Conservation (phyloP, 2,888 invertebrate genomes). For the Synergus gifuensis region DNA sequence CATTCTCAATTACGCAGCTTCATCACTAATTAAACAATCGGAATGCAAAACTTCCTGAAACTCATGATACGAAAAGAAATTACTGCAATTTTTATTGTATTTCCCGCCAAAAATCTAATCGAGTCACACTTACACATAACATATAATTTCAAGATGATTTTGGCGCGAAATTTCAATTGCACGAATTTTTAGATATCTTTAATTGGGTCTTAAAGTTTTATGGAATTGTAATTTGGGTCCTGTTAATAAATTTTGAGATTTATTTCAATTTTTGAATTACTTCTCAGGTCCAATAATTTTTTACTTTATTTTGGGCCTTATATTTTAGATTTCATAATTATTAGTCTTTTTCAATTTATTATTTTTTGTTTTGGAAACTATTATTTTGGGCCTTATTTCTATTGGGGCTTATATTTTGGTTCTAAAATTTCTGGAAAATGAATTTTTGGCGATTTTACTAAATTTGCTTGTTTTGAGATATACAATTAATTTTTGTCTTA, state of each 20-base stretch:
- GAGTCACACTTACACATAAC: not conserved
- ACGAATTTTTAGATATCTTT: not conserved
- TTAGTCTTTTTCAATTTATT: too few relatives aligned
- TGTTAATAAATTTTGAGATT: too few relatives aligned
- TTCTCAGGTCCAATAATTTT: too few relatives aligned
- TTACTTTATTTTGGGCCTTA: too few relatives aligned
- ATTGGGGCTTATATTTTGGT: not conserved
- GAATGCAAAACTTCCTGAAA: not conserved
- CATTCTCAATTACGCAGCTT: conserved; percentile 19
- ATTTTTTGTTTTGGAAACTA: too few relatives aligned
- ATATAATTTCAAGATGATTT: not conserved
- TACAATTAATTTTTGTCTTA: too few relatives aligned
- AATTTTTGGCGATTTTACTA: too few relatives aligned
- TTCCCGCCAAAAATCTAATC: not conserved
- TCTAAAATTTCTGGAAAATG: too few relatives aligned
- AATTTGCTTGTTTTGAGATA: too few relatives aligned
- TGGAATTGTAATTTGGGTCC: too few relatives aligned
- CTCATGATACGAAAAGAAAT: not conserved
- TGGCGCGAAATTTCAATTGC: not conserved
- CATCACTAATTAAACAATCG: not conserved
- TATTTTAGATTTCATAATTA: not conserved
- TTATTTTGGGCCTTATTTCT: not conserved
- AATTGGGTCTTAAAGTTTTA: too few relatives aligned
- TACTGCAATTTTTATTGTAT: not conserved
- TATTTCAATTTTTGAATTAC: too few relatives aligned